Evolutionary conservation across 2,888 invertebrate species (phyloP).

Genomic region (Priapulus caudatus): DNA sequence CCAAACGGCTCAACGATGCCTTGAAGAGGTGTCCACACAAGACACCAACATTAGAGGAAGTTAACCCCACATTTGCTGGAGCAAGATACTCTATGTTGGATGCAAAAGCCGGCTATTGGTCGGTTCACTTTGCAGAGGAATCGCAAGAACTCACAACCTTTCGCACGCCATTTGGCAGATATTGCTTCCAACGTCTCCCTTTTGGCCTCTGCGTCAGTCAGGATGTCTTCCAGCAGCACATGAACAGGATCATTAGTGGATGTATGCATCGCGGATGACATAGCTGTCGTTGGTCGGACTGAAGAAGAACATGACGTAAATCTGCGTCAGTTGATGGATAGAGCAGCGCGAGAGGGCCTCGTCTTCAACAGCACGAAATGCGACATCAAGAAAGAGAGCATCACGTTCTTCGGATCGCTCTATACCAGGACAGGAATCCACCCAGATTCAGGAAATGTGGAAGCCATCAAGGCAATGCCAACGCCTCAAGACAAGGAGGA

Average conservation of each 20-base stretch:
- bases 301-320: slow-evolving; percentile 14
- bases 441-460: too few species aligned
- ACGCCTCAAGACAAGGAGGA: too few species aligned
- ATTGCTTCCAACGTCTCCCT: slow-evolving; percentile 15
- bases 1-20: too few species aligned
- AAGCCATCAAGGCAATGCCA: too few species aligned
- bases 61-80: too few species aligned
- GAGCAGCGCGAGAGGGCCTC: slow-evolving; percentile 11
- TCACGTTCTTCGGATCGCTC: too few species aligned
- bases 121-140: too few species aligned
- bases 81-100: too few species aligned
- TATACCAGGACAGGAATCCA: too few species aligned
- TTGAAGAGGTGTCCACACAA: too few species aligned
- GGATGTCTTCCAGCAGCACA: slow-evolving; percentile 17
- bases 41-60: too few species aligned
- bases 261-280: slow-evolving; percentile 13
- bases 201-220: slow-evolving; percentile 16
- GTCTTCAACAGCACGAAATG: slow-evolving; percentile 16
- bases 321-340: slow-evolving; percentile 11
- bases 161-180: slow-evolving; percentile 16
- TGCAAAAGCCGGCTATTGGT: too few species aligned
- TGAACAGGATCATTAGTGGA: slow-evolving; percentile 16
- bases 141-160: slow-evolving; percentile 19
- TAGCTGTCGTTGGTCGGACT: slow-evolving; percentile 7
- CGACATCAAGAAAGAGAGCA: neutral